Evolutionary conservation across 2,797 vertebrate species (phyloP).

Genomic region (Sebastes hopkinsi): DNA sequence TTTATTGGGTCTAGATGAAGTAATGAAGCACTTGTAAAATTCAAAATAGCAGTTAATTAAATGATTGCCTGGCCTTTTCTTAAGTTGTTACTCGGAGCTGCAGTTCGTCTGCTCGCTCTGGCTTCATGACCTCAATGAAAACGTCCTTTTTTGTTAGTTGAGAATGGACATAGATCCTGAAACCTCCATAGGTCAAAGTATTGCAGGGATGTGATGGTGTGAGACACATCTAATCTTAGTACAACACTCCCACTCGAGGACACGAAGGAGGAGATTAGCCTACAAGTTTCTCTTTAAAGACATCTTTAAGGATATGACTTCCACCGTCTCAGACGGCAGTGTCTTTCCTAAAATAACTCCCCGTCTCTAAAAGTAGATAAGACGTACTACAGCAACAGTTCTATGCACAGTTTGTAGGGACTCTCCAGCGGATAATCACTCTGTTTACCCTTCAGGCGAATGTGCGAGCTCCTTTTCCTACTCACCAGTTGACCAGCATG

Average conservation of each 20-base stretch:
- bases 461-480: not conserved
- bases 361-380: conserved; percentile 20
- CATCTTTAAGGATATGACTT: conserved; percentile 30
- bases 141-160: not conserved
- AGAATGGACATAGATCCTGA: not conserved
- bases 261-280: conserved; percentile 56
- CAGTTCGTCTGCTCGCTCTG: not conserved
- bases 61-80: not conserved
- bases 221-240: conserved; percentile 48
- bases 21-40: conserved; percentile 27
- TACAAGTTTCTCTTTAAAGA: conserved; percentile 32
- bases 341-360: conserved; percentile 48
- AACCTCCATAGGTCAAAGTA: not conserved
- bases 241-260: conserved; percentile 17
- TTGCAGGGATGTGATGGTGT: not conserved
- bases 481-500: conserved; percentile 94
- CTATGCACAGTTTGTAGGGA: not conserved
- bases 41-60: conserved; percentile 17
- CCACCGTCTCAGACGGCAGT: conserved; percentile 9
- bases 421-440: not conserved
- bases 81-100: not conserved
- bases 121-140: not conserved
- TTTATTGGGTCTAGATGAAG: conserved; percentile 16
- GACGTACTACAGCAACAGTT: not conserved
- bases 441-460: not conserved